Percentiles rank a stretch among this genome's conserved stretches.
phyloP scores from a whole-genome alignment of 2,888 invertebrate species.

The Caenorhabditis sp. region DNA sequence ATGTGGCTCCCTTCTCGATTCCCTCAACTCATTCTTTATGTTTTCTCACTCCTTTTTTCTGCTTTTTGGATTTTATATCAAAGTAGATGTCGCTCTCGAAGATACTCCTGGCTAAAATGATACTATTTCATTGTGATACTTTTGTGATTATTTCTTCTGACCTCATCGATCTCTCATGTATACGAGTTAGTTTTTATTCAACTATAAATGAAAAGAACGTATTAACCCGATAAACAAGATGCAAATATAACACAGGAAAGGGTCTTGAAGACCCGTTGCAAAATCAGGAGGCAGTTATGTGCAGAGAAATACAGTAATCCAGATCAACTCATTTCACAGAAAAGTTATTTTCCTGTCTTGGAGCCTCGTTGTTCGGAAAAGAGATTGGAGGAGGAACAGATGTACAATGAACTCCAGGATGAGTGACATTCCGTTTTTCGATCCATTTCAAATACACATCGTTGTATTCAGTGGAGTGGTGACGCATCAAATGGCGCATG shows the following conservation, averaged over 20 bases:
- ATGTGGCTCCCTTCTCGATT: slow-evolving; percentile 69
- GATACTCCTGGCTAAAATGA: slow-evolving; percentile 54
- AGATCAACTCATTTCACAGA: neutral
- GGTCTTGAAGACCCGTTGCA: slow-evolving; percentile 43
- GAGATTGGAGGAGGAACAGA: slow-evolving; percentile 51
- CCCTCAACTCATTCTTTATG: slow-evolving; percentile 63
- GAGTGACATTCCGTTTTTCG: slow-evolving; percentile 64
- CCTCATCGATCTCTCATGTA: slow-evolving; percentile 22
- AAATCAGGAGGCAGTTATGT: neutral
- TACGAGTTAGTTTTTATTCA: slow-evolving; percentile 11
- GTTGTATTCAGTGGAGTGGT: slow-evolving; percentile 74
- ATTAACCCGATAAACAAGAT: slow-evolving; percentile 48
- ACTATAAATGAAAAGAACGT: slow-evolving; percentile 22
- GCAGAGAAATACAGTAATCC: neutral
- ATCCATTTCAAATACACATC: slow-evolving; percentile 75
- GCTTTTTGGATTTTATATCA: slow-evolving; percentile 50
- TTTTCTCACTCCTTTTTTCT: slow-evolving; percentile 42
- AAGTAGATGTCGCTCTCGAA: slow-evolving; percentile 41
- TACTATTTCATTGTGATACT: neutral
- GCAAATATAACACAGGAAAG: slow-evolving; percentile 22
- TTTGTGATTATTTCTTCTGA: slow-evolving; percentile 24
- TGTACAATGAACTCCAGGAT: slow-evolving; percentile 53
- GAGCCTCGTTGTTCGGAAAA: slow-evolving; percentile 4
- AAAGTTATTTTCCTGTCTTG: neutral
- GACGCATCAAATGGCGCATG: slow-evolving; percentile 78